Percentiles rank a stretch among this genome's conserved stretches.
Conservation (phyloP, 2,888 invertebrate species). For the Stomorhina lunata region DNA sequence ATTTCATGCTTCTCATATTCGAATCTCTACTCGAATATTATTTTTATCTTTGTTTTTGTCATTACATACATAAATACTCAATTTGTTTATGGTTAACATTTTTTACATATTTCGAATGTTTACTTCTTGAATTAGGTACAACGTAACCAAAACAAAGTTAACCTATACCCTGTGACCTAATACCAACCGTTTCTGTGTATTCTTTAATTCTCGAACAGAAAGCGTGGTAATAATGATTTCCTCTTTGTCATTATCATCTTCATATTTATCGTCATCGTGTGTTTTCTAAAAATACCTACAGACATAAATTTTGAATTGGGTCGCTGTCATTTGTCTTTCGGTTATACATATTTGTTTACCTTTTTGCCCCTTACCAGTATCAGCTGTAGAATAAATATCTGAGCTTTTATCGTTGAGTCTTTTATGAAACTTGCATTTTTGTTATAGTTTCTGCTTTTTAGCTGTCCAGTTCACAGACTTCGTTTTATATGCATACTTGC, state of each 20-base stretch:
- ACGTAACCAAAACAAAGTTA: constrained; percentile 41
- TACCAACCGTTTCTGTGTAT: not conserved
- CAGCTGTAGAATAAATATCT: not conserved
- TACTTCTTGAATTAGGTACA: not conserved
- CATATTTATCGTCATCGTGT: not conserved
- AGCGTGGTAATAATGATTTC: not conserved
- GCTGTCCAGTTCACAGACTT: not conserved
- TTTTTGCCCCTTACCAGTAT: not conserved
- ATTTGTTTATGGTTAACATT: constrained; percentile 8
- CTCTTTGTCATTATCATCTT: not conserved
- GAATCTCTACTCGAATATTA: not conserved
- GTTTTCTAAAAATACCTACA: not conserved
- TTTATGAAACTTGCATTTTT: not conserved
- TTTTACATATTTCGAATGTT: constrained; percentile 21
- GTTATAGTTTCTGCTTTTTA: not conserved
- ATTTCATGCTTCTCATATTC: not conserved
- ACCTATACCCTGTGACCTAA: constrained; percentile 48
- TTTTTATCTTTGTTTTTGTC: not conserved
- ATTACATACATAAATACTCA: not conserved
- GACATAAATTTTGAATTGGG: not conserved
- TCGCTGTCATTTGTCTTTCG: not conserved
- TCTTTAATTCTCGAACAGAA: not conserved
- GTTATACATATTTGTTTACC: not conserved
- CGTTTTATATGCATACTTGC: no score
- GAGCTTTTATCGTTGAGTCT: not conserved